Evolutionary conservation across 2,797 vertebrate genomes (phyloP).

Genomic region (Oryzias sinensis): DNA sequence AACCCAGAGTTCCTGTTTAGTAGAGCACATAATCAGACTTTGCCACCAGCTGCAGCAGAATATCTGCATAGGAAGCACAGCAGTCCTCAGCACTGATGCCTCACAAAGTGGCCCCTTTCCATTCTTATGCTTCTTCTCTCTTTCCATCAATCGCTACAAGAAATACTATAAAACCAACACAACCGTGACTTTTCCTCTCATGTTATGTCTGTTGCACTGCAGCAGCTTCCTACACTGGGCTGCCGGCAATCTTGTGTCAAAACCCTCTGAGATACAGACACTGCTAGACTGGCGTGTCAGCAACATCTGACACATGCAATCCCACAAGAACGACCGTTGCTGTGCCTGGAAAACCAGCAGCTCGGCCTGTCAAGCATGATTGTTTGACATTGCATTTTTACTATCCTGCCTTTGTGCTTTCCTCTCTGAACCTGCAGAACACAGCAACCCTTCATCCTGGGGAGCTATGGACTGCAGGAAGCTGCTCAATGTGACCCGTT

Average conservation of each 20-base stretch:
- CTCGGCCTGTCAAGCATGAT: conserved; percentile 14
- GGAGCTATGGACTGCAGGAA: conserved; percentile 16
- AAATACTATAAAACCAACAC: conserved; percentile 7
- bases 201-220: conserved; percentile 24
- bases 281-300: conserved; percentile 43
- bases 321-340: conserved; percentile 54
- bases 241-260: conserved; percentile 53
- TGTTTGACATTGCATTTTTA: conserved; percentile 55
- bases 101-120: conserved; percentile 26
- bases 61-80: conserved; percentile 57
- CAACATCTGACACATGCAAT: conserved; percentile 58
- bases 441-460: conserved; percentile 8
- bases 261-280: conserved; percentile 42
- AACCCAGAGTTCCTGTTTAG: conserved; percentile 77
- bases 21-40: conserved; percentile 83
- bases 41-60: conserved; percentile 79
- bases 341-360: conserved; percentile 39
- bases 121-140: not conserved
- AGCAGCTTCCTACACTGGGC: conserved; percentile 19
- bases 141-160: conserved; percentile 24
- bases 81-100: conserved; percentile 29
- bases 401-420: conserved; percentile 15
- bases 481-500: not conserved
- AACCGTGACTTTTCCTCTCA: conserved; percentile 31
- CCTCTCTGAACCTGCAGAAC: conserved; percentile 11